phyloP scores from a whole-genome alignment of 2,113 vertebrate genomes.

The Carlito syrichta region DNA sequence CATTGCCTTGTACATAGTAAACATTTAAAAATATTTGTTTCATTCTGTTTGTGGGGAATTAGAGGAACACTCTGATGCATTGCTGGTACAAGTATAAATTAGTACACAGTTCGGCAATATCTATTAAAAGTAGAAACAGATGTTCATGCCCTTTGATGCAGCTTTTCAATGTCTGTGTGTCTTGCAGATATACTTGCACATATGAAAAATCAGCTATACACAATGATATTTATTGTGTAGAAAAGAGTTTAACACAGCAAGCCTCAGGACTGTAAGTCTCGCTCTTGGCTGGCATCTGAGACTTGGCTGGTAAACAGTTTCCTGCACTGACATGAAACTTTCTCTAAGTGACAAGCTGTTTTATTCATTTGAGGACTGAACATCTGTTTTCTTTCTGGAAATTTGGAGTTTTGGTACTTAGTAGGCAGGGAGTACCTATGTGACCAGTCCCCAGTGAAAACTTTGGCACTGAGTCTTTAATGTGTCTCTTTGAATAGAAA shows the following conservation, averaged over 20 bases:
- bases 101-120: background rate
- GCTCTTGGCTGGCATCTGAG: background rate
- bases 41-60: background rate
- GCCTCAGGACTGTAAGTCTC: background rate
- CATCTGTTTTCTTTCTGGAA: background rate
- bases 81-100: background rate
- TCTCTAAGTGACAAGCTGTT: background rate
- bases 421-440: background rate
- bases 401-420: background rate
- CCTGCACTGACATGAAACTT: background rate
- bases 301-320: background rate
- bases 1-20: background rate
- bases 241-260: background rate
- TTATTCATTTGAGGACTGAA: background rate
- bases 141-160: background rate
- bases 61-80: background rate
- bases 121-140: background rate
- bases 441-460: background rate
- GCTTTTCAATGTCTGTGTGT: background rate
- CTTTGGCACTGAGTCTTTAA: background rate
- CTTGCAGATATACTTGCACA: background rate
- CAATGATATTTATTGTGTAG: background rate
- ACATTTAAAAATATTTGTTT: background rate
- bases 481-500: background rate
- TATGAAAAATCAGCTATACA: background rate